These are phyloP conservation scores for Sebastes alutus DNA, from an alignment of 2,797 vertebrate genomes.

Conservation along the genomic window DNA sequence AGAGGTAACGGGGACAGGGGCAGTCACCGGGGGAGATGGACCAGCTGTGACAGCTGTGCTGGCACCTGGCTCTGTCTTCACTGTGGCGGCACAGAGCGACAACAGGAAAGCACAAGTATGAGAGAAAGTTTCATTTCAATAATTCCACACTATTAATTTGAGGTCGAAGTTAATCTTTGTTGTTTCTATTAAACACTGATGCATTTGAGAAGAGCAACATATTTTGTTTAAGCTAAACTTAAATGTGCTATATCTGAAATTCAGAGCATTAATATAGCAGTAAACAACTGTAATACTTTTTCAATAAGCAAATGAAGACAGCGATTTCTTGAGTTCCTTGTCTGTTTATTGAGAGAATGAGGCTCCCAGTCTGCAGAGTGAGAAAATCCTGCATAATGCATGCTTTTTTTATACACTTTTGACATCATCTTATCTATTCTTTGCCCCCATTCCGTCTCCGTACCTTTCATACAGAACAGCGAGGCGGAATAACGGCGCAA, in stretches of 20 bases:
- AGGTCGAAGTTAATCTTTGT: not conserved
- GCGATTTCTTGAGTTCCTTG: no score
- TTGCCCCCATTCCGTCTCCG: no score
- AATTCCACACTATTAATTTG: not conserved
- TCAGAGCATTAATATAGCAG: not conserved
- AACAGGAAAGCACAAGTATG: not conserved
- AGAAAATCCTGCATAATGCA: no score
- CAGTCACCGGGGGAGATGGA: constrained; percentile 73
- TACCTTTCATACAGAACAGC: no score
- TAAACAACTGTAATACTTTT: not conserved
- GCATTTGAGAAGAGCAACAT: not conserved
- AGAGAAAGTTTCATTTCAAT: not conserved
- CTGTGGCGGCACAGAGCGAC: constrained; percentile 74
- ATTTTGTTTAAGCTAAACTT: not conserved
- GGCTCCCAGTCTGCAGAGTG: no score
- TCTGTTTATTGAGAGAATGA: no score
- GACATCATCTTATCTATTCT: no score
- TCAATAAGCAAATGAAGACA: no score
- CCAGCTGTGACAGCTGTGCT: constrained; percentile 70
- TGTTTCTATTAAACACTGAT: not conserved
- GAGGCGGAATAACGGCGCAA: no score
- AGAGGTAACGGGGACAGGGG: constrained; percentile 72
- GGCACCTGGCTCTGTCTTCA: constrained; percentile 94
- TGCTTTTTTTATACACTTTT: no score
- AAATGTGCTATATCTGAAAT: not conserved